Percentiles rank a stretch among this genome's conserved stretches.
Evolutionary conservation across 2,888 invertebrate species (phyloP).

Genomic region (Hydriomena furcata): DNA sequence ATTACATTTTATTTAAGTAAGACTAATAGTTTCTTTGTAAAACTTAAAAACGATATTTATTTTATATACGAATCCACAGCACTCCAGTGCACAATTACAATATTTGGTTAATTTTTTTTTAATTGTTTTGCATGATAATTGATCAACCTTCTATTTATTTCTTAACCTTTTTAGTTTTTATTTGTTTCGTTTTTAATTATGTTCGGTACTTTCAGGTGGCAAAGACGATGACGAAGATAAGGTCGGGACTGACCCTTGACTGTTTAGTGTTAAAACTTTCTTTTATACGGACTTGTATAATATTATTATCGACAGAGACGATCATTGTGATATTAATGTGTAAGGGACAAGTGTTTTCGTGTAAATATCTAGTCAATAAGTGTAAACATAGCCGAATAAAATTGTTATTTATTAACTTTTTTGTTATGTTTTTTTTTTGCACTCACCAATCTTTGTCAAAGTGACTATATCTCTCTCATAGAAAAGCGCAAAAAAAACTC

Average conservation of each 20-base stretch:
- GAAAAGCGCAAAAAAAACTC: too few species aligned
- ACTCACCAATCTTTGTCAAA: background rate
- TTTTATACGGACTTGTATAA: conserved; percentile 47
- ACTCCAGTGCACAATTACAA: too few species aligned
- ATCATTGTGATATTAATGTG: conserved; percentile 79
- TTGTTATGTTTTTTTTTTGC: conserved; percentile 54
- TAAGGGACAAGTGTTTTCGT: conserved; percentile 68
- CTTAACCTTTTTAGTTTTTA: conserved; percentile 9
- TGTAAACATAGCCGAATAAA: conserved; percentile 65
- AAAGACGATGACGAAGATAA: conserved; percentile 79
- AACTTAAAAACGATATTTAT: too few species aligned
- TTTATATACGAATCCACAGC: too few species aligned
- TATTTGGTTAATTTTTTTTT: too few species aligned
- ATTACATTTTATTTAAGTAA: too few species aligned
- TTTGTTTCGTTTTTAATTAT: conserved; percentile 53
- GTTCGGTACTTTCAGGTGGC: conserved; percentile 78
- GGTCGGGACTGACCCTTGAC: conserved; percentile 72
- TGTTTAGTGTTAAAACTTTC: conserved; percentile 53
- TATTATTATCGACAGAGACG: conserved; percentile 70
- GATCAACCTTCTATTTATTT: conserved; percentile 17
- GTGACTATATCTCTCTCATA: background rate
- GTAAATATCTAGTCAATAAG: conserved; percentile 74
- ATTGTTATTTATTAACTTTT: conserved; percentile 64
- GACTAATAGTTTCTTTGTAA: too few species aligned
- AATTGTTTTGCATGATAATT: too few species aligned